Conservation (phyloP, 2,113 vertebrate genomes). For the Platichthys flesus region DNA sequence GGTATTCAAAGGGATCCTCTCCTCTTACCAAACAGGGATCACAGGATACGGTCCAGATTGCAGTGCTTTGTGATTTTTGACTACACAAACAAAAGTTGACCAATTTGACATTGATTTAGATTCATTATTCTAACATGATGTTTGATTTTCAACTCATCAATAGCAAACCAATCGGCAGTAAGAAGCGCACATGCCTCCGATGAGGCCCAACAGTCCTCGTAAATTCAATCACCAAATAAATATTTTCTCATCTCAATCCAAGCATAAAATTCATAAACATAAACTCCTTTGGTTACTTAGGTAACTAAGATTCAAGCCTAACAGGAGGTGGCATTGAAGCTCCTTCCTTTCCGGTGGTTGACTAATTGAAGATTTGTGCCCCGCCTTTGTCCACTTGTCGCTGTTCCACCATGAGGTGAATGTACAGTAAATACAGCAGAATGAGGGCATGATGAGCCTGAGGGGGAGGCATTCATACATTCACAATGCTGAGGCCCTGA, state of each 20-base stretch:
- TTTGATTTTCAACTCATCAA: neutral
- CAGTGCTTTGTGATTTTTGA: no score
- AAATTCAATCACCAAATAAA: no score
- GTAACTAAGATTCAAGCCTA: no score
- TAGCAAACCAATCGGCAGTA: neutral
- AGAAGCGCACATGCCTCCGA: no score
- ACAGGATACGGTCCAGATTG: neutral
- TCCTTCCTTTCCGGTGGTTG: neutral
- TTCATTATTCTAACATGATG: neutral
- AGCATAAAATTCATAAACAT: no score
- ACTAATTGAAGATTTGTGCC: neutral
- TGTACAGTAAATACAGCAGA: slow-evolving; percentile 40
- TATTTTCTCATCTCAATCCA: no score
- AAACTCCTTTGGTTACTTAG: no score
- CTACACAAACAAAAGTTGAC: neutral
- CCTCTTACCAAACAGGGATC: neutral
- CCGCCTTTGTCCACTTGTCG: slow-evolving; percentile 2
- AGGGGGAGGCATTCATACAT: slow-evolving; percentile 24
- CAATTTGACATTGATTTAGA: neutral
- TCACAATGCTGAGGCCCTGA: slow-evolving; percentile 25
- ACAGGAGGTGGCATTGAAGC: neutral
- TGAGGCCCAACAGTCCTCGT: no score
- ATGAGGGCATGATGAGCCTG: neutral
- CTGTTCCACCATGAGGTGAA: slow-evolving; percentile 18
- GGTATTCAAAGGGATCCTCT: neutral